phyloP scores from a whole-genome alignment of 1,140 invertebrate species.

The Panulirus ornatus region DNA sequence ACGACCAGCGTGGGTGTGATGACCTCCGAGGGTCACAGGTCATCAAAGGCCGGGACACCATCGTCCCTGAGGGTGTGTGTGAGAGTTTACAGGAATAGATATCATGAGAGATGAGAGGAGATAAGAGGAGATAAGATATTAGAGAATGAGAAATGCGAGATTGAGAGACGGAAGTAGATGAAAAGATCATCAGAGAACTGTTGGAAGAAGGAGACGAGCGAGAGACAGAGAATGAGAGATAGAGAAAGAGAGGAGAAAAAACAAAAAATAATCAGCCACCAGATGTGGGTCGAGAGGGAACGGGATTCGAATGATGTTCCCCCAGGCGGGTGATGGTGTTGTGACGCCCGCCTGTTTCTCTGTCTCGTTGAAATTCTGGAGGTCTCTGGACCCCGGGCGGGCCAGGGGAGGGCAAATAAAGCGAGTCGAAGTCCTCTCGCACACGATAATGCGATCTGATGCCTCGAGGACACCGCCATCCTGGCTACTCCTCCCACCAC shows the following conservation, averaged over 20 bases:
- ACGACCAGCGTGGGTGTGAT: too few species aligned
- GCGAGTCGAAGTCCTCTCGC: constrained; percentile 24
- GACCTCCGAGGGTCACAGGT: too few species aligned
- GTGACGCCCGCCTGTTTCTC: not conserved
- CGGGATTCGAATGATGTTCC: too few species aligned
- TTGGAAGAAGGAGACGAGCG: not conserved
- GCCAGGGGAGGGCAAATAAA: constrained; percentile 28
- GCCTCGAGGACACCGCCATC: not conserved
- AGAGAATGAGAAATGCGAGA: too few species aligned
- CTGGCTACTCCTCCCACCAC: not conserved
- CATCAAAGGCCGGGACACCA: too few species aligned
- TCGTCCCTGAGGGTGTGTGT: too few species aligned
- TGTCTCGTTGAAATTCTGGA: constrained; percentile 29
- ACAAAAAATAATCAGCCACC: not conserved
- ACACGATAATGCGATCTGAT: constrained; percentile 40
- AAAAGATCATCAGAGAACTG: not conserved
- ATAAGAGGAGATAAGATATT: too few species aligned
- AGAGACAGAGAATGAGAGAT: not conserved
- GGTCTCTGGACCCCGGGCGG: constrained; percentile 9
- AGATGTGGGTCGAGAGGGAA: too few species aligned
- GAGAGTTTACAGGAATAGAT: too few species aligned
- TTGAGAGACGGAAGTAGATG: not conserved
- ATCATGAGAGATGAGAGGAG: too few species aligned
- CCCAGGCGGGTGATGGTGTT: too few species aligned
- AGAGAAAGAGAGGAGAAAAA: constrained; percentile 5